Base-by-base conservation (phyloP, 2,797 vertebrate genomes). In the Fringilla coelebs region DNA sequence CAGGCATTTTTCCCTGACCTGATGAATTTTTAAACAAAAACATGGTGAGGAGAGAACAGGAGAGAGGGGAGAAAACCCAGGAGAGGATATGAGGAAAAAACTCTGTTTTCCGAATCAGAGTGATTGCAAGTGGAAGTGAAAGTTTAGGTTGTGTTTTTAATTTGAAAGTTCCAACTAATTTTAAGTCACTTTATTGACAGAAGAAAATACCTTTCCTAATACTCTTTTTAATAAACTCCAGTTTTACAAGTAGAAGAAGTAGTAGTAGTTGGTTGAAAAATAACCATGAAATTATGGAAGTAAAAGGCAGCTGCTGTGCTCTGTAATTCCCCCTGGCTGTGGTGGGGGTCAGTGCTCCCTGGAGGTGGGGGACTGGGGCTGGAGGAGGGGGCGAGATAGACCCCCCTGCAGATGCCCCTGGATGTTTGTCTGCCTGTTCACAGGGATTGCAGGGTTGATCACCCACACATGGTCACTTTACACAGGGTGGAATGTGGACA, bases 11-110 rank as follows among this genome's bases (percentile, higher is more conserved):
- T 89, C 83, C 51, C 67, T 79, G 74, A 34, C 54, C 71, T 93
- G 90, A 91, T 96, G 96, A 93, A 85, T 90, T 92, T 96, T 95
- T 94, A 95, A 96, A 82, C 86, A 90, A 79, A 93, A 95, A 66
- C 89, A 90, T 79, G 60, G 71, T 60, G 74, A 88, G 71, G 28
- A 93, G 38, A 85, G 76, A 86, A 43, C 28, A 85, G 49, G 58
- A 93, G 81, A 89, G 75, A 43, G 32, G 46, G 34, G 31, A 71
- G n/a, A 48, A 77, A 70, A 41, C 83, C 49, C 80, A 41, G 41
- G 77, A 68, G 88, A 86, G 66, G 49, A 61, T 24, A 9, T 9
- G 36, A 79, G 32, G 32, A 22, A 20, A 34, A 73, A 71, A 10
- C 21, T 52, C 87, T 63, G 71, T 54, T 91, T 91, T 85, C 82